Conservation (phyloP, 2,113 vertebrate genomes). For the Genyomyrus donnyi region DNA sequence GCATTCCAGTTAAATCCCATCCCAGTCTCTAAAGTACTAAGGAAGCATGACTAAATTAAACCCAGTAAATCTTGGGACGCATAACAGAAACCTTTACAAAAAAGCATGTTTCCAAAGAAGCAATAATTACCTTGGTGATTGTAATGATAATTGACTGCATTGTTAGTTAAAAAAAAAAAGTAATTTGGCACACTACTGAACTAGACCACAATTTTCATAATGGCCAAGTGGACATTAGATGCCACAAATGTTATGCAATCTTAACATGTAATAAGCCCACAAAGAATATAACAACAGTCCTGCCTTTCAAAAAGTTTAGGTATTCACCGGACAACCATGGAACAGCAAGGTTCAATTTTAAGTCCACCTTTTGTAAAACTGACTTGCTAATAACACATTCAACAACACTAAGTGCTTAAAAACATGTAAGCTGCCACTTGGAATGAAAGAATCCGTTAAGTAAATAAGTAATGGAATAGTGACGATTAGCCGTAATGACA, state of each 20-base stretch:
- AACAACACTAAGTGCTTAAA: background rate
- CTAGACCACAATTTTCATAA: constrained; percentile 19
- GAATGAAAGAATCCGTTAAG: background rate
- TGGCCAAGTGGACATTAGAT: constrained; percentile 14
- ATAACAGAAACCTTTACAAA: background rate
- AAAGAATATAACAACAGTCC: constrained; percentile 8
- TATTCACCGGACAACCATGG: background rate
- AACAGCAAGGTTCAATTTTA: background rate
- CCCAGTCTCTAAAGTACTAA: background rate
- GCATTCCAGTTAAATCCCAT: background rate
- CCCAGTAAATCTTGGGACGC: no score
- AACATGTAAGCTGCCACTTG: constrained; percentile 2
- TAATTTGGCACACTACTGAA: constrained; percentile 9
- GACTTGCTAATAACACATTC: background rate
- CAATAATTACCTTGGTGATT: constrained; percentile 13
- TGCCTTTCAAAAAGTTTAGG: constrained; percentile 14
- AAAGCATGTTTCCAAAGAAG: background rate
- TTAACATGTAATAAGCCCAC: constrained; percentile 13
- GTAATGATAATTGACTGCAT: background rate
- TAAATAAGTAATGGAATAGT: background rate
- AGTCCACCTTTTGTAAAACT: background rate
- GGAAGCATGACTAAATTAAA: background rate
- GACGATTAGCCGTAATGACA: background rate
- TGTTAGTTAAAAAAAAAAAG: background rate
- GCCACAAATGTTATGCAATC: constrained; percentile 19